Evolutionary conservation across 2,797 vertebrate species (phyloP).

Genomic region (Xiphorhynchus erythropygius): DNA sequence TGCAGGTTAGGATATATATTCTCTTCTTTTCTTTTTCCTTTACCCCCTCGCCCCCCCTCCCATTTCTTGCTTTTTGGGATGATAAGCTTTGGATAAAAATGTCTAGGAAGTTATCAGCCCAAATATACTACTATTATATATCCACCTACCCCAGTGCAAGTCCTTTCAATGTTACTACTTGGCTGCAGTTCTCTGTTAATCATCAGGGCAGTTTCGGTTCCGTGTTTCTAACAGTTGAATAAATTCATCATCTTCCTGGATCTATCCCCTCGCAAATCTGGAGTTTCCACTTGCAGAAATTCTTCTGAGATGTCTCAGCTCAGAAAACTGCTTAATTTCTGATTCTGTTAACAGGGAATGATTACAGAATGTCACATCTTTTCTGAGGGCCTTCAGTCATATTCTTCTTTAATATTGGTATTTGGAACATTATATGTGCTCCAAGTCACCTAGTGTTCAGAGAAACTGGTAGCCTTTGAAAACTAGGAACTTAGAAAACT

Average conservation of each 20-base stretch:
- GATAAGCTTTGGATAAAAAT: neutral
- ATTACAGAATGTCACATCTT: neutral
- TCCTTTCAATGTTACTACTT: neutral
- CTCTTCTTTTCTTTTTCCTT: neutral
- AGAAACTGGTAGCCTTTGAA: neutral
- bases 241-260: neutral
- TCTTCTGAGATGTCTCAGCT: neutral
- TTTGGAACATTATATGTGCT: neutral
- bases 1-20: neutral
- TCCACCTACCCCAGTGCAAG: neutral
- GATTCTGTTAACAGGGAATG: neutral
- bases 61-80: neutral
- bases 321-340: neutral
- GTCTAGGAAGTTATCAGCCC: neutral
- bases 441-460: neutral
- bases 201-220: neutral
- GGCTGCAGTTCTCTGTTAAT: neutral
- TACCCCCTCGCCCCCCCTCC: fast-evolving
- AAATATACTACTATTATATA: neutral
- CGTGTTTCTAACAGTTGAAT: neutral
- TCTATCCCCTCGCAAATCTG: neutral
- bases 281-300: neutral
- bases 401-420: neutral
- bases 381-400: neutral
- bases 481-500: neutral